phyloP scores from a whole-genome alignment of 2,888 invertebrate genomes.

The Chrysina gloriosa region DNA sequence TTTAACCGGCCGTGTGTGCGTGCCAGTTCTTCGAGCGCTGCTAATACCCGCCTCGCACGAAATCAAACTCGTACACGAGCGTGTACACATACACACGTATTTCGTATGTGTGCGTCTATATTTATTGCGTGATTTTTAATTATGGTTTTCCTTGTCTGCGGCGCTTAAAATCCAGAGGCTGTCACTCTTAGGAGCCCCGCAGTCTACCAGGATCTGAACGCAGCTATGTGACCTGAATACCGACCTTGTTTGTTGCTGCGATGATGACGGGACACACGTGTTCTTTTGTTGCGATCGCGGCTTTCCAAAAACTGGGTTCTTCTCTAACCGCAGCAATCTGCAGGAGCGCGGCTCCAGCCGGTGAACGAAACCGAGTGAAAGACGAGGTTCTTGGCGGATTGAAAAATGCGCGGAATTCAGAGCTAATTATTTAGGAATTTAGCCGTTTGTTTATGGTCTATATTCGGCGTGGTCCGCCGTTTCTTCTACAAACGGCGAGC shows the following conservation, averaged over 20 bases:
- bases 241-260: constrained; percentile 57
- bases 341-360: neutral
- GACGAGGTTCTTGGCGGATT: constrained; percentile 7
- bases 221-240: constrained; percentile 60
- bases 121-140: constrained; percentile 56
- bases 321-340: neutral
- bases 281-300: neutral
- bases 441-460: constrained; percentile 39
- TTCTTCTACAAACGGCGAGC: constrained; percentile 8
- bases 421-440: constrained; percentile 40
- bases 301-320: neutral
- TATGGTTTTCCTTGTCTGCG: constrained; percentile 51
- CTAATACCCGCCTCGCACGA: constrained; percentile 32
- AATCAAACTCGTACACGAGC: constrained; percentile 23
- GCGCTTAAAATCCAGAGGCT: constrained; percentile 47
- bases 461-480: constrained; percentile 6
- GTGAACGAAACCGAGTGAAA: neutral
- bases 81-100: neutral
- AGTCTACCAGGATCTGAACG: constrained; percentile 59
- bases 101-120: constrained; percentile 50
- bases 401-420: constrained; percentile 36
- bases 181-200: constrained; percentile 61
- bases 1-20: constrained; percentile 4
- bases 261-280: constrained; percentile 54
- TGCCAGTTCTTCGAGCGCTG: constrained; percentile 32